Evolutionary conservation across 53 echinoderm and acorn worm genomes (phyloP).

Genomic region (Paracentrotus lividus): DNA sequence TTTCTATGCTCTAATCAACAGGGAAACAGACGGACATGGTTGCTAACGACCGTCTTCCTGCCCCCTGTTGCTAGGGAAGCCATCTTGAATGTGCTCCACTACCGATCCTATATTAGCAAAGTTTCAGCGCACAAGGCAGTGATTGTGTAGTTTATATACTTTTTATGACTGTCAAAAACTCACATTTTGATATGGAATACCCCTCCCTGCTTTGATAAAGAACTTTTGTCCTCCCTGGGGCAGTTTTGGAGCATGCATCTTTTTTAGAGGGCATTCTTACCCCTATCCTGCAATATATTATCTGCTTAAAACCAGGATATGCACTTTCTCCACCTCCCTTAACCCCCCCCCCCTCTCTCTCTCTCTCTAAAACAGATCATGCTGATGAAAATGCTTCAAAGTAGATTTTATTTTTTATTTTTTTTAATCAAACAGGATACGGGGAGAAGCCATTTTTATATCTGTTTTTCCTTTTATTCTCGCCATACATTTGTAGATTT

Average conservation of each 20-base stretch:
- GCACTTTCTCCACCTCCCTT: not conserved
- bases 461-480: not conserved
- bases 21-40: slow-evolving; percentile 58
- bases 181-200: no score
- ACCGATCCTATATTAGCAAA: not conserved
- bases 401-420: not conserved
- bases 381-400: no score
- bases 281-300: no score
- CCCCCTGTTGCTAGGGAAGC: slow-evolving; percentile 64
- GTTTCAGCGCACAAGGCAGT: no score
- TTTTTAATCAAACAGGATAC: not conserved
- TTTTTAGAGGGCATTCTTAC: no score
- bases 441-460: slow-evolving; percentile 8
- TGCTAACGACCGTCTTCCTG: slow-evolving; percentile 63
- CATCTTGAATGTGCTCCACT: slow-evolving; percentile 51
- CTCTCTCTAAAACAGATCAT: no score
- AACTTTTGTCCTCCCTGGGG: no score
- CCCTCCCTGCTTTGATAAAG: no score
- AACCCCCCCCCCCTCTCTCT: not conserved
- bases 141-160: not conserved
- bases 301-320: no score
- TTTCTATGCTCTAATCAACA: slow-evolving; percentile 45
- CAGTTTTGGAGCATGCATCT: no score
- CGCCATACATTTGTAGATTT: not conserved
- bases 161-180: no score